Evolutionary conservation across 2,888 invertebrate genomes (phyloP), one percentile per base, ranked within the genome.

Genomic region (Scaptomyza polygonia): DNA sequence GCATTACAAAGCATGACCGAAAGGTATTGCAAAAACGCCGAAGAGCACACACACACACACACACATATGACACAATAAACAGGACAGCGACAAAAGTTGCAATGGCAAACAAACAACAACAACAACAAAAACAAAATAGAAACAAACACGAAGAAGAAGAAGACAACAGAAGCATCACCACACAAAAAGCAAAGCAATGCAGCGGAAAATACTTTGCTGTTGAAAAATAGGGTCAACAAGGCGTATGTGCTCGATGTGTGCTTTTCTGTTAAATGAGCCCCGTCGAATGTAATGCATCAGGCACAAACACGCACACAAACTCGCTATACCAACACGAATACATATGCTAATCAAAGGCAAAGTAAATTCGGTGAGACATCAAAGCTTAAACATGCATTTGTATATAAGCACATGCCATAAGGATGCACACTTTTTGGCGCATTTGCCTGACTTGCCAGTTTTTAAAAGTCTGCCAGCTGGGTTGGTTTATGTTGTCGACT

Each of bases 401-500:
- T 34, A 14, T 40, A 51, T 52, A 47, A 40, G 30, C 56, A 57
- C 45, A 62, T n/a, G n/a, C n/a, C n/a, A n/a, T 21, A 49, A 53
- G 51, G 53, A 54, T 68, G 71, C 75, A 75, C 61, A 61, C 67
- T 67, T 67, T 64, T 79, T 56, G 51, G 61, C 30, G 72, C 73
- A 66, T 67, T 78, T 73, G 67, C 76, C 64, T 62, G 63, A 69
- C 69, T 81, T 77, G 67, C 58, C 68, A 72, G 56, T 71, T 70
- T 71, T 67, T 48, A 65, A 65, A 68, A 69, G 64, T 72, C 73
- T 53, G 44, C 48, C 51, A 43, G 43, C 63, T 51, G 36, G 36
- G 59, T 55, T 63, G 77, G 80, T 83, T 83, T 81, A 75, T 75
- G 67, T 61, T 73, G 83, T 84, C 77, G 79, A 75, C 81, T 82